A percentile compares a stretch with the other conserved stretches of the same genome.
phyloP scores from a whole-genome alignment of 2,113 vertebrate genomes.

The Orycteropus afer region DNA sequence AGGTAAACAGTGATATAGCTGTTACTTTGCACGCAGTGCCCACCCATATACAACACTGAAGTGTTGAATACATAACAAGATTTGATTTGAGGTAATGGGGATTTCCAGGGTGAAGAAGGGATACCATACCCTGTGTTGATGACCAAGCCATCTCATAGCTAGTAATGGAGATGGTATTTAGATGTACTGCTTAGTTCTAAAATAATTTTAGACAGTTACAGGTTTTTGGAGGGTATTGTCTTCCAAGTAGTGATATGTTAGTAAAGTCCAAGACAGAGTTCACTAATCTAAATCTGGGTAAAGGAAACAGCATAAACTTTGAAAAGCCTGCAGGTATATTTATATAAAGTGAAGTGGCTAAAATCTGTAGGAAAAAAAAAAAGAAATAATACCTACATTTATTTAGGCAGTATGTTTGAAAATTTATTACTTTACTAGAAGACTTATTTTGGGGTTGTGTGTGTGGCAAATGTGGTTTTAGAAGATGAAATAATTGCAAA shows the following conservation, averaged over 20 bases:
- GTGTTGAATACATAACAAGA: background rate
- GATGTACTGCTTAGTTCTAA: too few species aligned
- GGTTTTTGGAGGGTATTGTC: background rate
- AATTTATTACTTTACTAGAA: slow-evolving; percentile 8
- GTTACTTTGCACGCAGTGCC: background rate
- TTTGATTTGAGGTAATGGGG: background rate
- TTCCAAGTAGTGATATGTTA: background rate
- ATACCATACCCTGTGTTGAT: background rate
- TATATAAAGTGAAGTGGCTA: background rate
- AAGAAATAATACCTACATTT: background rate
- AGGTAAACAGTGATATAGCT: background rate
- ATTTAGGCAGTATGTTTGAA: background rate
- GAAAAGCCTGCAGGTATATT: slow-evolving; percentile 5
- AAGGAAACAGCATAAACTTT: background rate
- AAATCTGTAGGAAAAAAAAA: background rate
- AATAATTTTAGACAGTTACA: too few species aligned
- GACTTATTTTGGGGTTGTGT: background rate
- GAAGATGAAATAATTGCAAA: slow-evolving; percentile 16
- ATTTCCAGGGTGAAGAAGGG: background rate
- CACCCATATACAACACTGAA: background rate
- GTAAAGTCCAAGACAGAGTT: background rate
- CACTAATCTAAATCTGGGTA: background rate
- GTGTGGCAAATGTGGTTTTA: background rate
- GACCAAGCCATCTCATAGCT: background rate
- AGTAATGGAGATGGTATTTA: background rate